Base-by-base conservation (phyloP, 2,888 invertebrate species). In the Temnothorax rugatulus region DNA sequence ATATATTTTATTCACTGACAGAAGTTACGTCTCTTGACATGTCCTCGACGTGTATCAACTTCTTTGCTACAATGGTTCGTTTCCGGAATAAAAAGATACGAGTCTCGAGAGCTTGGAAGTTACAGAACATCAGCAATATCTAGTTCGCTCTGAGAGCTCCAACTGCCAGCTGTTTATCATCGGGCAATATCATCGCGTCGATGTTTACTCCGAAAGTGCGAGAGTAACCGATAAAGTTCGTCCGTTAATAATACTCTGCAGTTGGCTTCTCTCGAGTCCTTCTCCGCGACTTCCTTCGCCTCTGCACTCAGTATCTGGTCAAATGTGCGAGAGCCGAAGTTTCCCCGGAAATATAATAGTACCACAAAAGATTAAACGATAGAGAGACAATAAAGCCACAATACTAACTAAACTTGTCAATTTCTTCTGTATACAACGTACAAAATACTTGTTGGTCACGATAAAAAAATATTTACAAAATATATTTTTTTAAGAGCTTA, bases 141-240 rank as follows among this genome's bases (percentile, higher is more conserved):
- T 50, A 25, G 25, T 59, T 21, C 54, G 11, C 57, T 11, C 29
- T 59, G 71, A 71, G 82, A 77, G 66, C 71, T 71, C 52, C 54
- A 86, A 82, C 79, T 75, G 38, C 76, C 50, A 68, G 69, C 64
- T 85, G 89, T 89, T 89, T 89, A 88, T 89, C 88, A 89, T 83
- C 81, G 74, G 25, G 81, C 76, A 83, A 88, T 88, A 88, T 88
- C 89, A 88, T 89, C 87, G 82, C 86, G 76, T 83, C 77, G 84
- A 84, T 83, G 86, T 85, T 89, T 85, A 64, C 87, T 85, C 84
- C 71, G 71, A 79, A 82, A 81, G 82, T 84, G 85, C 71, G 79
- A 81, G 84, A 77, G 84, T 85, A 88, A 86, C 86, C 85, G 89
- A 90, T 89, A 84, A 90, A 90, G 87, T 90, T 90, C 82, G 84